phyloP scores from a whole-genome alignment of 2,888 invertebrate genomes.

The Leptura quadrifasciata region DNA sequence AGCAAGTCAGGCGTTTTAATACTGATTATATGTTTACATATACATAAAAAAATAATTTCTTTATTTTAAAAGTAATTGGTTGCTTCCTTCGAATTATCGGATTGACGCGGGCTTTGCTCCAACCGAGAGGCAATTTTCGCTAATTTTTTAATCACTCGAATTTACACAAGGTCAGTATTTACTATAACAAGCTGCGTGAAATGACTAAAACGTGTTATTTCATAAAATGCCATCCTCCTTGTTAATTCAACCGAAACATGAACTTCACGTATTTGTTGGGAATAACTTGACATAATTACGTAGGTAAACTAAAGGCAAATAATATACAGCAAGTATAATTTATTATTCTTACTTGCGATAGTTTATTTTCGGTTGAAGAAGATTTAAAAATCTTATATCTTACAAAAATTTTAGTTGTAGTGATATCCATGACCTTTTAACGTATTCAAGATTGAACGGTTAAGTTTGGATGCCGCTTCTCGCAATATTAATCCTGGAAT shows the following conservation, averaged over 20 bases:
- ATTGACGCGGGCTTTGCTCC: constrained; percentile 22
- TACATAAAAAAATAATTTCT: constrained; percentile 27
- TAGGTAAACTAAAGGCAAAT: neutral
- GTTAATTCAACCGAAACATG: constrained; percentile 25
- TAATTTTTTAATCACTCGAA: constrained; percentile 35
- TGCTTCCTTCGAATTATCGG: constrained; percentile 38
- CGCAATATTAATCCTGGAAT: no score
- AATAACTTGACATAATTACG: constrained; percentile 17
- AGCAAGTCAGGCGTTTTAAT: neutral
- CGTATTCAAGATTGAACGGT: no score
- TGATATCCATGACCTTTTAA: no score
- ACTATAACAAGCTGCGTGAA: constrained; percentile 17
- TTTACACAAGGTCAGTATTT: constrained; percentile 40
- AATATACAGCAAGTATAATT: neutral
- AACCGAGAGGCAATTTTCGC: constrained; percentile 19
- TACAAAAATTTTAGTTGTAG: no score
- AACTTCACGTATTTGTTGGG: constrained; percentile 13
- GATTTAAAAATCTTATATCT: no score
- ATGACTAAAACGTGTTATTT: constrained; percentile 16
- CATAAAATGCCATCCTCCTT: neutral
- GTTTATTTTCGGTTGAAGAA: no score
- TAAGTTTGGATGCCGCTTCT: no score
- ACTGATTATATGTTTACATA: constrained; percentile 24
- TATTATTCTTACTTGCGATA: neutral
- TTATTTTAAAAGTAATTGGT: constrained; percentile 32